Base-by-base conservation (phyloP, 1,140 invertebrate species). In the Zaprionus gabonicus region DNA sequence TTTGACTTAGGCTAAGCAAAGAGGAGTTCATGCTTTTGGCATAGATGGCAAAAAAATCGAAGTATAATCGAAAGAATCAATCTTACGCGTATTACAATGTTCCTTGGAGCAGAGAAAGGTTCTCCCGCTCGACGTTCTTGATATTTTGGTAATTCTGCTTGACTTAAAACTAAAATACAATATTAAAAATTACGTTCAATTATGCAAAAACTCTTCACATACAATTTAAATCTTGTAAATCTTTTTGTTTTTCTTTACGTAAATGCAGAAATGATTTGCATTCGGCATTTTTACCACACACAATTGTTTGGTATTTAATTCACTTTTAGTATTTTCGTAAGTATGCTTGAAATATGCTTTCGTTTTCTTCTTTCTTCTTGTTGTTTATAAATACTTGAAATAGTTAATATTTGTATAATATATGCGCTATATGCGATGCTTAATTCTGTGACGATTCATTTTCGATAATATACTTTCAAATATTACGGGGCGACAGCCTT, bases 1-100 rank as follows among this genome's bases (percentile, higher is more conserved):
- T 88, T 77, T 80, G 82, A 85, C 84, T 88, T 90, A 88, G 78
- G 67, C 78, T 84, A 88, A 56, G 66, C 80, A 83, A 86, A 87
- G 65, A 77, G 76, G 46, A 51, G 73, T 64, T 76, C 55, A 76
- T 82, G 83, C 80, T 86, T 78, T 82, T 87, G 76, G 83, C 83
- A 78, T 84, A 81, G 64, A 88, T 88, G 85, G 85, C 85, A 88
- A 90, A 85, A 75, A 77, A 74, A 71, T 66, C 80, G 55, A 49
- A 15, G 23, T 57, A 23, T n/a, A 65, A 36, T 56, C 49, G 49
- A 56, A 55, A 66, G 56, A 41, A 65, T 53, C 68, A 41, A 71
- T 53, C 73, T 64, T 70, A 70, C 23, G n/a, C 46, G 58, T 17
- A 62, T 27, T 56, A 56, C 27, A 27, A 49, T 31, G 27, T 56